Base-by-base conservation (phyloP, 2,113 vertebrate species). In the Saiga tatarica region DNA sequence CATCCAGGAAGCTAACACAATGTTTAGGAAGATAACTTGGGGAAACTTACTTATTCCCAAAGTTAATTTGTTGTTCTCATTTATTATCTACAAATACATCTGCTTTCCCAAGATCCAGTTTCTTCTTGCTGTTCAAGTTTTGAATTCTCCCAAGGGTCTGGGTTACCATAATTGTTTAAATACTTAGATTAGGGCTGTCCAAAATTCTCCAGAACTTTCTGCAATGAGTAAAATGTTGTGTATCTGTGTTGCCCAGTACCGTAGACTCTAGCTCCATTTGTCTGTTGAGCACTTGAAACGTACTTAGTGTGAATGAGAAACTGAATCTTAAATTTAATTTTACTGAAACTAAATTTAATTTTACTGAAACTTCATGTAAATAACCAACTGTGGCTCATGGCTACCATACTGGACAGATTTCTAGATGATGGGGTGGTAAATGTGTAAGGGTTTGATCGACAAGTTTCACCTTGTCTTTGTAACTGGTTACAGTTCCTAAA, bases 51-150 rank as follows among this genome's bases (percentile, higher is more conserved):
- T 64, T 78, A 42, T 87, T 84, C 82, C 26, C 16, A n/a, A 2
- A 25, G 36, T 84, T 50, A 55, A 88, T 96, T 87, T 71, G 15
- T 33, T 84, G 16, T 4, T 39, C 91, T 96, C 52, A 57, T 91
- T 92, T 28, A 60, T 55, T 52, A 26, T 90, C 96, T 39, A 64
- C 67, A 82, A 71, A 67, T 87, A n/a, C 2, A 36, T 71, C 79
- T 87, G 59, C 28, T 79, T 84, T 84, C 11, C 50, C 16, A 39
- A 64, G 15, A 89, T 45, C n/a, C 26, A 11, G 1, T 23, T 85
- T 78, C 95, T 94, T 45, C 67, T 96, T 83, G 39, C 36, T 94
- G 9, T 79, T 91, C 39, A 89, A 71, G 2, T 42, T 92, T 94
- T 92, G 42, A 71, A 36, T 85, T 87, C 2, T 76, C 26, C 28